Evolutionary conservation across 1,140 invertebrate genomes (phyloP).

Genomic region (Dreissena polymorpha): DNA sequence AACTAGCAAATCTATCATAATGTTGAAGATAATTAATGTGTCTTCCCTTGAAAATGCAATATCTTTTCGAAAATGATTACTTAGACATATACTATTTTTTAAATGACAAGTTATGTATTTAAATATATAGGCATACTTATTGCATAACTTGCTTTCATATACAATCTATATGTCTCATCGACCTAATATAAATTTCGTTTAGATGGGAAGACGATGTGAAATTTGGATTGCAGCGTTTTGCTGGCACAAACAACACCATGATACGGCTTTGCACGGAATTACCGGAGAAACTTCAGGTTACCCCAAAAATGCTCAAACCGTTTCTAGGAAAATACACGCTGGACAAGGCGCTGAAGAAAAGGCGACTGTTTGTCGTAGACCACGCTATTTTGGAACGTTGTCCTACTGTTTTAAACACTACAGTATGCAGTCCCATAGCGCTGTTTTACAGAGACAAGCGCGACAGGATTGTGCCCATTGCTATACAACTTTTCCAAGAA

Average conservation of each 20-base stretch:
- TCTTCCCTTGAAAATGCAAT: too few relatives aligned
- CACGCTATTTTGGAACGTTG: constrained; percentile 13
- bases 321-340: constrained; percentile 24
- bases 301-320: constrained; percentile 30
- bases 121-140: too few relatives aligned
- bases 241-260: constrained; percentile 19
- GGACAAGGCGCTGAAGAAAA: not conserved
- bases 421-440: constrained; percentile 77
- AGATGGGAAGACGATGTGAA: constrained; percentile 40
- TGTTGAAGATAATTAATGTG: too few relatives aligned
- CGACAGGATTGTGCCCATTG: constrained; percentile 76
- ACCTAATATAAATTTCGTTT: not conserved
- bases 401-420: constrained; percentile 4
- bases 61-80: too few relatives aligned
- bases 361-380: constrained; percentile 29
- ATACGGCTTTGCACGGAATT: constrained; percentile 37
- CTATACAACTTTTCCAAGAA: constrained; percentile 79
- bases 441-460: constrained; percentile 77
- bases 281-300: constrained; percentile 33
- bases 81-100: too few relatives aligned
- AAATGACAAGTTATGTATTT: too few relatives aligned
- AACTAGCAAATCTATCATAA: too few relatives aligned
- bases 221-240: constrained; percentile 37
- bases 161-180: too few relatives aligned
- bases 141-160: too few relatives aligned